Base-by-base conservation (phyloP, 2,113 vertebrate genomes). In the Cinclus mexicanus region DNA sequence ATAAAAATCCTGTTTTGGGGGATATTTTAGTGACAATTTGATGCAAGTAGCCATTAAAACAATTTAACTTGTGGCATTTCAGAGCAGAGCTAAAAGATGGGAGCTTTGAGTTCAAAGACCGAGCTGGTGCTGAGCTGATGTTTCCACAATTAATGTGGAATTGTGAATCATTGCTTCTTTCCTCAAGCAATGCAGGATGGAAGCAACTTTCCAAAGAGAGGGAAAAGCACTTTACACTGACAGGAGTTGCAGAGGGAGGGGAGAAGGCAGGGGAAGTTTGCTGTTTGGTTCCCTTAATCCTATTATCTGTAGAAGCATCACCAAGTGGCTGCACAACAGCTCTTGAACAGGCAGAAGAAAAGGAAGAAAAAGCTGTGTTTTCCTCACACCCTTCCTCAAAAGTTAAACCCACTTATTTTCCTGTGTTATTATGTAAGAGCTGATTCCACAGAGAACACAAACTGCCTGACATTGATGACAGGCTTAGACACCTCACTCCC, bases 1-100 rank as follows among this genome's bases (percentile, higher is more conserved):
- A 37, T 33, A 1, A 9, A 2, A 12, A 47, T 26, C 6, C 21
- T 7, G 21, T 47, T 83, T 55, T 79, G 29, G 49, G 9, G 55
- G 33, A 24, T 80, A 72, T 89, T 85, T 93, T 46, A 46, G 44
- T 17, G 33, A 42, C 13, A 57, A 69, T 72, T 82, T 50, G 20
- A 49, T 95, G 52, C 57, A 83, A 97, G 88, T 89, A 59, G 71
- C 89, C 96, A 85, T 80, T 95, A 92, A 97, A 97, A 90, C 92
- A 93, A 90, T 96, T 92, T 91, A 96, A 80, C 65, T 52, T 52
- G 83, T 88, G 93, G n/a, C 92, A 92, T 94, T 95, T 93, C 93
- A 95, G 89, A 90, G 72, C 90, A 95, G 88, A 95, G 72, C 86
- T 95, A 83, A 24, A 97, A 83, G 85, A 82, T 69, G 12, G 33